These are phyloP conservation scores for Halichoeres trimaculatus DNA, from an alignment of 2,113 vertebrate genomes.

Conservation along the genomic window DNA sequence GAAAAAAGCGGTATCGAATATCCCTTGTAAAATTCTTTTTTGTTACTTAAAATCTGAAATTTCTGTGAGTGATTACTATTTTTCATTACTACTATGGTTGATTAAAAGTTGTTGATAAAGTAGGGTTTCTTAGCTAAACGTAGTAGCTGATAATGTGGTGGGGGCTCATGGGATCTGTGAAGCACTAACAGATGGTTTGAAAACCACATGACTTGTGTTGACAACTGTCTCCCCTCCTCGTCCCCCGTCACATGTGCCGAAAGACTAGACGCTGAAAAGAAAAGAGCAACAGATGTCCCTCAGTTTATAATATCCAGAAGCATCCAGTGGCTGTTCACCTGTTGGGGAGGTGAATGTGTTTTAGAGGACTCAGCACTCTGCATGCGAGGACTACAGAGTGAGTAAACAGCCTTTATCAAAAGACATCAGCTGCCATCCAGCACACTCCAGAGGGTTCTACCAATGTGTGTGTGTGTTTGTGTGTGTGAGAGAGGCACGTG, in stretches of 20 bases:
- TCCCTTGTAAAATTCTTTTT: too few relatives aligned
- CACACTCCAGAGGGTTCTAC: slow-evolving; percentile 71
- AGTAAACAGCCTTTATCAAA: slow-evolving; percentile 65
- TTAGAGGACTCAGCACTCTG: slow-evolving; percentile 67
- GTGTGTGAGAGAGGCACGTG: slow-evolving; percentile 43
- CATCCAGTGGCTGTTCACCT: slow-evolving; percentile 52
- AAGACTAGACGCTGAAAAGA: slow-evolving; percentile 51
- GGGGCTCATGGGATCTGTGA: slow-evolving; percentile 9
- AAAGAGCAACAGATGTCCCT: slow-evolving; percentile 60
- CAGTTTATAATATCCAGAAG: slow-evolving; percentile 64
- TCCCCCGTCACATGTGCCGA: slow-evolving; percentile 48
- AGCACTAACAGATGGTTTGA: slow-evolving; percentile 43
- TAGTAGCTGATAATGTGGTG: slow-evolving; percentile 4
- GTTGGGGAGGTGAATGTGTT: slow-evolving; percentile 59
- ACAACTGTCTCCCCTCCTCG: slow-evolving; percentile 57
- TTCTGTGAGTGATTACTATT: too few relatives aligned
- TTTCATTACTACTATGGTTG: too few relatives aligned
- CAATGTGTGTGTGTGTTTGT: slow-evolving; percentile 41
- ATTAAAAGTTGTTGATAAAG: not conserved
- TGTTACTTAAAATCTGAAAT: too few relatives aligned
- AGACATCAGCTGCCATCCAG: slow-evolving; percentile 61
- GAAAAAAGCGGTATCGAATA: too few relatives aligned
- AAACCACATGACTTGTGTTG: slow-evolving; percentile 66
- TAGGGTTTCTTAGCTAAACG: not conserved
- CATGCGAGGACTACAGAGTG: slow-evolving; percentile 1